Conservation (phyloP, 2,888 invertebrate genomes). For the Cheilosia grossa region DNA sequence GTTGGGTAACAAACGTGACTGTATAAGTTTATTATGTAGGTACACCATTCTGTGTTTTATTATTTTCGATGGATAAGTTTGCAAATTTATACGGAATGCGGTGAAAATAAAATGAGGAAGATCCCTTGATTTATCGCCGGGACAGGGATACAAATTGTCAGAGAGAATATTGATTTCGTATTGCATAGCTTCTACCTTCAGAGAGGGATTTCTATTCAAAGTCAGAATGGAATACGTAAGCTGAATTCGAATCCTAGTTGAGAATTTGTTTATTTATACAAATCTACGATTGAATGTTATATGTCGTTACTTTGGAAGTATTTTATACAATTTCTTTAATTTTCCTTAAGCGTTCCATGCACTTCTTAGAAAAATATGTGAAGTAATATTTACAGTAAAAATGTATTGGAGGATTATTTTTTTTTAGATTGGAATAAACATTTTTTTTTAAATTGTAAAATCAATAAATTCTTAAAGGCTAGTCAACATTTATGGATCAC, state of each 20-base stretch:
- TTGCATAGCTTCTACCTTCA: not conserved
- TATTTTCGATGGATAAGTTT: conserved; percentile 13
- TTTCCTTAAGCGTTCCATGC: too few relatives aligned
- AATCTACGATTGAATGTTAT: too few relatives aligned
- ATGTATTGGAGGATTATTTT: too few relatives aligned
- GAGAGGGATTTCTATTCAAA: not conserved
- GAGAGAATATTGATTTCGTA: conserved; percentile 22
- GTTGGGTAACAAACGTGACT: not conserved
- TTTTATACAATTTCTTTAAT: too few relatives aligned
- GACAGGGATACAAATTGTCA: conserved; percentile 2
- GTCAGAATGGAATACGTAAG: not conserved
- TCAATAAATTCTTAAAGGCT: too few relatives aligned
- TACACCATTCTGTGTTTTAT: conserved; percentile 25
- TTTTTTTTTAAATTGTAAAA: too few relatives aligned
- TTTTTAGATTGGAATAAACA: too few relatives aligned
- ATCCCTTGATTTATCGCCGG: conserved; percentile 49
- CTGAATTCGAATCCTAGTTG: not conserved
- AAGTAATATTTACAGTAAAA: too few relatives aligned
- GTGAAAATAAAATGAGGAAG: conserved; percentile 30
- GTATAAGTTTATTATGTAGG: not conserved
- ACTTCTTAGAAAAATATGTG: too few relatives aligned
- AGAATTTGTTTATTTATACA: too few relatives aligned
- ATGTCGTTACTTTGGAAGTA: too few relatives aligned
- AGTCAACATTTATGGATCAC: too few relatives aligned
- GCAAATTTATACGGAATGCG: conserved; percentile 32